Percentiles rank a stretch among this genome's conserved stretches.
phyloP scores from a whole-genome alignment of 1,140 invertebrate genomes.

The Panonychus citri region DNA sequence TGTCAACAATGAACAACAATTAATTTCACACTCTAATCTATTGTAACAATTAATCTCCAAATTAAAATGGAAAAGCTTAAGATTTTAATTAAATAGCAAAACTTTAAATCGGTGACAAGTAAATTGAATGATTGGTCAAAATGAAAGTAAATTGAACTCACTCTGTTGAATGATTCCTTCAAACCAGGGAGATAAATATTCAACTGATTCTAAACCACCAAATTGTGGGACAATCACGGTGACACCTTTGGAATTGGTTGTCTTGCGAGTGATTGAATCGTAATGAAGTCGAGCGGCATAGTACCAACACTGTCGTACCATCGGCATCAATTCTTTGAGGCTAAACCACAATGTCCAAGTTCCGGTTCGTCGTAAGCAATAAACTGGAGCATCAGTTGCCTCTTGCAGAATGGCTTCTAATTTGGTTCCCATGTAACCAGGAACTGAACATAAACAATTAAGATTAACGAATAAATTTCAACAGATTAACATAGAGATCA shows the following conservation, averaged over 20 bases:
- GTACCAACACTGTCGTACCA: not conserved
- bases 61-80: too few relatives aligned
- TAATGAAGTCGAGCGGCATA: not conserved
- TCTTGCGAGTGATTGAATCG: not conserved
- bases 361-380: not conserved
- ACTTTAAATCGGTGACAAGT: too few relatives aligned
- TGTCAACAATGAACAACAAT: too few relatives aligned
- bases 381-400: not conserved
- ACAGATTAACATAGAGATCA: too few relatives aligned
- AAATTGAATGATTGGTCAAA: too few relatives aligned
- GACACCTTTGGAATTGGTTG: not conserved
- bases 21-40: too few relatives aligned
- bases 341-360: not conserved
- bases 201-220: not conserved
- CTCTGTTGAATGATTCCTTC: too few relatives aligned
- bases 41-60: too few relatives aligned
- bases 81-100: not conserved
- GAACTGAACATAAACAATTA: not conserved
- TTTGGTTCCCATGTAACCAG: constrained; percentile 4
- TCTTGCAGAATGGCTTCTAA: not conserved
- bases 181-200: not conserved
- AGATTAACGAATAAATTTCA: too few relatives aligned
- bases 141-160: too few relatives aligned
- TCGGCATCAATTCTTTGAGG: not conserved
- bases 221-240: not conserved